phyloP scores from a whole-genome alignment of 2,888 invertebrate genomes.

The Noctua comes region DNA sequence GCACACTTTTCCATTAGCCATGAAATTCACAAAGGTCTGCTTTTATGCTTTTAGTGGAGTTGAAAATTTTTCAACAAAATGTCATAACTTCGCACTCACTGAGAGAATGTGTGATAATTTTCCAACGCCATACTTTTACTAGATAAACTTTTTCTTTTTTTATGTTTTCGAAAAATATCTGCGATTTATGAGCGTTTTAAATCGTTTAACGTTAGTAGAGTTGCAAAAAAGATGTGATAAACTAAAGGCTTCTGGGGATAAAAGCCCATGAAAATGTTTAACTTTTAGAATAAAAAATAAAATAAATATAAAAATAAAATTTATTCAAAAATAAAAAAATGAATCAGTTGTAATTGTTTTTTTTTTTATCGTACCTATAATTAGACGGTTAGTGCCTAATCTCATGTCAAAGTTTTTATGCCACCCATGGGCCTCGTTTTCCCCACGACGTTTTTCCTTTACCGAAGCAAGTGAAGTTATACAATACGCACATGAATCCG shows the following conservation, averaged over 20 bases:
- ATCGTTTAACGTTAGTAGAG: neutral
- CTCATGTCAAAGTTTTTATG: too few species aligned
- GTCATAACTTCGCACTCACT: slow-evolving; percentile 1
- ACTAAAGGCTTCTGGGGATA: neutral
- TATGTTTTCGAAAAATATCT: neutral
- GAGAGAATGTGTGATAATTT: slow-evolving; percentile 23
- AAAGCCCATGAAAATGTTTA: neutral
- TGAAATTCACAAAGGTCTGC: slow-evolving; percentile 24
- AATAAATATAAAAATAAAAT: too few species aligned
- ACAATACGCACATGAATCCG: too few species aligned
- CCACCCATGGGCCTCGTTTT: too few species aligned
- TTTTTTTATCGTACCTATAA: too few species aligned
- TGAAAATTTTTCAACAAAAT: slow-evolving; percentile 24
- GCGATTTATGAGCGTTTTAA: slow-evolving; percentile 13
- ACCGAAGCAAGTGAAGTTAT: too few species aligned
- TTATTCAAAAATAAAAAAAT: too few species aligned
- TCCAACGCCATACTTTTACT: slow-evolving; percentile 5
- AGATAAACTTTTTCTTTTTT: slow-evolving; percentile 2
- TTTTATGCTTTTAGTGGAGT: slow-evolving; percentile 34
- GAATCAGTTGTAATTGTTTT: too few species aligned
- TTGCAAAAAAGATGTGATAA: neutral
- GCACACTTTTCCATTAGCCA: slow-evolving; percentile 38
- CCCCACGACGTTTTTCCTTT: too few species aligned
- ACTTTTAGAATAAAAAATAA: neutral
- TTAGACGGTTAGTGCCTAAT: too few species aligned